Conservation (phyloP, 2,888 invertebrate genomes). For the Brachypterus glaber region DNA sequence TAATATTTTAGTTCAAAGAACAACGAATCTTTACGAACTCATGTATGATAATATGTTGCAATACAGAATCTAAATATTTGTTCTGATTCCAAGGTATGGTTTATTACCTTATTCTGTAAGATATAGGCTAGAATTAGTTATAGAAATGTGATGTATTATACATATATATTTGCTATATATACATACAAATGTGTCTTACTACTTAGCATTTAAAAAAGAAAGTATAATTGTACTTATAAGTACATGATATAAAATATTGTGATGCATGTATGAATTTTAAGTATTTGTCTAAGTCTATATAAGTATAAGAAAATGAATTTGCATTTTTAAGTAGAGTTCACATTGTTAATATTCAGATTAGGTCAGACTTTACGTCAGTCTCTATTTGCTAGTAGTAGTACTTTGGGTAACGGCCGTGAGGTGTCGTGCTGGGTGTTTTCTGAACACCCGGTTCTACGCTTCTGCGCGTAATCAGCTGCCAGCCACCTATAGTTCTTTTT, state of each 20-base stretch:
- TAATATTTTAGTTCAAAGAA: too few species aligned
- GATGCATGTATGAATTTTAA: slow-evolving; percentile 33
- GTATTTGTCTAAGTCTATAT: slow-evolving; percentile 21
- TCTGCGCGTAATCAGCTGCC: slow-evolving; percentile 41
- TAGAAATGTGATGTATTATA: slow-evolving; percentile 34
- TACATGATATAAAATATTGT: slow-evolving; percentile 29
- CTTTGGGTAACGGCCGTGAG: slow-evolving; percentile 26
- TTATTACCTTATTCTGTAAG: slow-evolving; percentile 26
- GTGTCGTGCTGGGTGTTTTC: slow-evolving; percentile 1
- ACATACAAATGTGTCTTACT: slow-evolving; percentile 40
- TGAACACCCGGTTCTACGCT: slow-evolving; percentile 29
- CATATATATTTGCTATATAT: slow-evolving; percentile 27
- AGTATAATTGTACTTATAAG: slow-evolving; percentile 27
- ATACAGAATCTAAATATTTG: slow-evolving; percentile 31
- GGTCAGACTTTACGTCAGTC: slow-evolving; percentile 8
- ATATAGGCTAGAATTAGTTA: slow-evolving; percentile 29
- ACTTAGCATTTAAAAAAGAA: slow-evolving; percentile 34
- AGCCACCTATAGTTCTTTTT: slow-evolving; percentile 32
- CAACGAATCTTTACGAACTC: too few species aligned
- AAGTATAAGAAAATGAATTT: slow-evolving; percentile 25
- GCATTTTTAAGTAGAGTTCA: slow-evolving; percentile 39
- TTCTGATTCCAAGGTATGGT: slow-evolving; percentile 29
- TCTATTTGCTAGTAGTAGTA: slow-evolving; percentile 25
- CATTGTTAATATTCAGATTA: slow-evolving; percentile 31
- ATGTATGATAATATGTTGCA: too few species aligned